phyloP scores from a whole-genome alignment of 2,113 vertebrate species.

The Crotophaga sulcirostris region DNA sequence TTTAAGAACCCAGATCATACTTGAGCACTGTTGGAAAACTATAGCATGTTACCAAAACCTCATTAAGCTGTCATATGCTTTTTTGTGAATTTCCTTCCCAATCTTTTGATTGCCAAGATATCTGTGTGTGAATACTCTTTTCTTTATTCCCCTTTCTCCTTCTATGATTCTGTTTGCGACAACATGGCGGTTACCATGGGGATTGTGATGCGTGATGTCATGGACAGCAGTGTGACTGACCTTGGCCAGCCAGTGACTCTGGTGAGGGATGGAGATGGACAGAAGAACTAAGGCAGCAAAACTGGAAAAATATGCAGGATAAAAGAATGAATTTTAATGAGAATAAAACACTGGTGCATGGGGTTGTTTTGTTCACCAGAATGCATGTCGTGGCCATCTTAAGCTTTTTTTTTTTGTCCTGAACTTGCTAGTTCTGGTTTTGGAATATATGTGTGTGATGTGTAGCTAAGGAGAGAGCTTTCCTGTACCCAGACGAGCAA shows the following conservation, averaged over 20 bases:
- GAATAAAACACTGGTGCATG: rapidly evolving
- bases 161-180: background rate
- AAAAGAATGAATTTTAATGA: background rate
- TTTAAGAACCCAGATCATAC: slow-evolving; percentile 49
- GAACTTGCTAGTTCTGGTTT: background rate
- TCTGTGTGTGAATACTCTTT: slow-evolving; percentile 23
- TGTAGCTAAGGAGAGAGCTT: background rate
- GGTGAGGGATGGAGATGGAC: background rate
- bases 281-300: background rate
- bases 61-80: slow-evolving; percentile 55
- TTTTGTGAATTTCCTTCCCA: slow-evolving; percentile 21
- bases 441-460: background rate
- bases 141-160: background rate
- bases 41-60: slow-evolving; percentile 52
- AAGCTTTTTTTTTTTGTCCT: background rate
- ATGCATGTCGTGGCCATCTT: rapidly evolving
- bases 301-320: background rate
- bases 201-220: slow-evolving; percentile 3
- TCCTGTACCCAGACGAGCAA: slow-evolving; percentile 1
- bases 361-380: background rate
- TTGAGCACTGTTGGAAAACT: slow-evolving; percentile 59
- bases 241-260: background rate
- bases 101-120: slow-evolving; percentile 22
- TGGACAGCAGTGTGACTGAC: background rate
- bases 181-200: background rate